Base-by-base conservation (phyloP, 2,113 vertebrate species). In the Hypomesus transpacificus region DNA sequence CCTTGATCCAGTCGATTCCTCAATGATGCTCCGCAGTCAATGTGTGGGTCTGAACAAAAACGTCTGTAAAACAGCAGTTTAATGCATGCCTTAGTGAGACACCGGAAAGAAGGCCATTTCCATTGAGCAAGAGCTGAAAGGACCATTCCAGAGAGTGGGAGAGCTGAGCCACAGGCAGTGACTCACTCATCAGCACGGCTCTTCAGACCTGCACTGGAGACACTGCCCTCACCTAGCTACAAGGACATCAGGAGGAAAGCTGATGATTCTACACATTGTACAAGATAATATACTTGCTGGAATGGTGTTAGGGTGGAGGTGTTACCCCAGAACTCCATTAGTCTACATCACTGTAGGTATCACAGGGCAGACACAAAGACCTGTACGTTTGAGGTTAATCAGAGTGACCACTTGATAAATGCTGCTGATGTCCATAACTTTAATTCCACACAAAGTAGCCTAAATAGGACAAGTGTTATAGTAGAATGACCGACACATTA, bases 131-230 rank as follows among this genome's bases (percentile, higher is more conserved):
- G 62, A 81, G 80, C 84, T 77, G 81, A 86, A 81, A 75, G 73
- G 79, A 52, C 72, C 79, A 79, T 80, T 84, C 84, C 76, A 80
- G 84, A 81, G 83, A 79, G 87, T 82, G 86, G 83, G 86, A 82
- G 85, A 82, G 79, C 77, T 69, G 79, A 81, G 75, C 80, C 66
- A 85, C 70, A 85, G 77, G 77, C 73, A 6, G 78, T 88, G 88
- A 89, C 65, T 88, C 88, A 89, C 79, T 84, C 78, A 67, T 73
- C 80, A 81, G 70, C 83, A 72, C 74, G 74, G 80, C 73, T 81
- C 77, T 75, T 87, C 80, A 85, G 77, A 85, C 76, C 53, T 79
- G 79, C 71, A 77, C 86, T 73, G 84, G 78, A 81, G 86, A 71
- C 80, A 71, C 62, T 78, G 79, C 75, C 68, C 79, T 61, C 64